Evolutionary conservation across 2,113 vertebrate genomes (phyloP).

Genomic region (Erpornis zantholeuca): DNA sequence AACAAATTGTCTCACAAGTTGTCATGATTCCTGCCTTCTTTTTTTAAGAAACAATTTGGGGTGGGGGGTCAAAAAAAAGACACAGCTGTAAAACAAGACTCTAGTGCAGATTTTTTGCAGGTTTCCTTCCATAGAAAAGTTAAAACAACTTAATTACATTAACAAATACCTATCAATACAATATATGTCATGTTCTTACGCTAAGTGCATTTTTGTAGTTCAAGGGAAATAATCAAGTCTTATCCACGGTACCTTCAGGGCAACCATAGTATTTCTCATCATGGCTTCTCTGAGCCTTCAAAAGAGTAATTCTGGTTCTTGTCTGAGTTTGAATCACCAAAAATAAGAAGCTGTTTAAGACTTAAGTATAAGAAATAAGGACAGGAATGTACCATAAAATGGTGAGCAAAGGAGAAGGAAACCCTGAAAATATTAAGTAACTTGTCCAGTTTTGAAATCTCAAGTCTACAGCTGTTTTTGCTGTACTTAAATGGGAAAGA

Average conservation of each 20-base stretch:
- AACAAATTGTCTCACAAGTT: not conserved
- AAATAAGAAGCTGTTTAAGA: not conserved
- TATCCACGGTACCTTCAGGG: not conserved
- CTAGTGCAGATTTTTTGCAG: not conserved
- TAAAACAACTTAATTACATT: not conserved
- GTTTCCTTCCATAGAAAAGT: not conserved
- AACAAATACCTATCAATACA: not conserved
- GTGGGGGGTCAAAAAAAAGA: not conserved
- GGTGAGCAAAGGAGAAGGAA: not conserved
- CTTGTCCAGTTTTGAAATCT: not conserved
- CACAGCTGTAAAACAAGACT: not conserved
- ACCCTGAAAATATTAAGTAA: not conserved
- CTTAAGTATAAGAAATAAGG: not conserved
- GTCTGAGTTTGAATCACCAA: not conserved
- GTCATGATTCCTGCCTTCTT: not conserved
- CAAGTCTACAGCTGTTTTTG: not conserved
- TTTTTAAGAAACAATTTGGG: rapidly evolving
- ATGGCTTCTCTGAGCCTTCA: not conserved
- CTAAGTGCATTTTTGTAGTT: not conserved
- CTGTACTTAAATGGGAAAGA: not conserved
- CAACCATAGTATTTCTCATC: too few relatives aligned
- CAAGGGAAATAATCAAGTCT: not conserved
- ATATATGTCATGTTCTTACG: not conserved
- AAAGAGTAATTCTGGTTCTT: not conserved
- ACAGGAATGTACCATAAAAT: not conserved